phyloP scores from a whole-genome alignment of 2,888 invertebrate genomes.

The Brenthis hecate region DNA sequence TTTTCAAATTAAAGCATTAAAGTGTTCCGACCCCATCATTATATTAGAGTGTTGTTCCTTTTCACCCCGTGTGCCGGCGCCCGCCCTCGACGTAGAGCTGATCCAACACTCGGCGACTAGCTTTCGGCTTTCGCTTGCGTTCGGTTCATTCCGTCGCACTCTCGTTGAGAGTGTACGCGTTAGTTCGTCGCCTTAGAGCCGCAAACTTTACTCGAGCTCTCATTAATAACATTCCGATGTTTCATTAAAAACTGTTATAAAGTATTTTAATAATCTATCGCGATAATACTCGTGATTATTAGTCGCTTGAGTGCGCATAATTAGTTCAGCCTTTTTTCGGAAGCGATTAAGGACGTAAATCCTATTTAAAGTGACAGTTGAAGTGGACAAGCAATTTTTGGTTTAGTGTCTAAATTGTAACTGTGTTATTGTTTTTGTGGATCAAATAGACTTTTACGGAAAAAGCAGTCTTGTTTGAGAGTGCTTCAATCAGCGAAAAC shows the following conservation, averaged over 20 bases:
- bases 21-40: constrained; percentile 82
- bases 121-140: constrained; percentile 39
- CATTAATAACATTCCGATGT: constrained; percentile 44
- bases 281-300: constrained; percentile 11
- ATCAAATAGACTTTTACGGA: constrained; percentile 45
- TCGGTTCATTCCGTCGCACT: constrained; percentile 68
- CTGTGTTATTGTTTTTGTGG: constrained; percentile 62
- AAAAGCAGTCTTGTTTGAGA: constrained; percentile 31
- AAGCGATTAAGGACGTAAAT: constrained; percentile 42
- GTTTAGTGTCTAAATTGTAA: constrained; percentile 55
- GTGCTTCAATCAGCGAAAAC: constrained; percentile 21
- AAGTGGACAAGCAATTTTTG: constrained; percentile 58
- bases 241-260: constrained; percentile 21
- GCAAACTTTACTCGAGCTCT: constrained; percentile 75
- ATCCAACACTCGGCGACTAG: constrained; percentile 41
- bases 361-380: constrained; percentile 60
- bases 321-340: constrained; percentile 20
- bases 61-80: constrained; percentile 67
- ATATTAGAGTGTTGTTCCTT: constrained; percentile 81
- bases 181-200: constrained; percentile 36
- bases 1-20: constrained; percentile 82
- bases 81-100: constrained; percentile 52
- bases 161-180: constrained; percentile 54
- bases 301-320: neutral
- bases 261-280: constrained; percentile 17